A percentile compares a stretch with the other conserved stretches of the same genome.
These are phyloP conservation scores for Caenorhabditis plicata DNA, from an alignment of 2,888 invertebrate genomes.

Conservation along the genomic window DNA sequence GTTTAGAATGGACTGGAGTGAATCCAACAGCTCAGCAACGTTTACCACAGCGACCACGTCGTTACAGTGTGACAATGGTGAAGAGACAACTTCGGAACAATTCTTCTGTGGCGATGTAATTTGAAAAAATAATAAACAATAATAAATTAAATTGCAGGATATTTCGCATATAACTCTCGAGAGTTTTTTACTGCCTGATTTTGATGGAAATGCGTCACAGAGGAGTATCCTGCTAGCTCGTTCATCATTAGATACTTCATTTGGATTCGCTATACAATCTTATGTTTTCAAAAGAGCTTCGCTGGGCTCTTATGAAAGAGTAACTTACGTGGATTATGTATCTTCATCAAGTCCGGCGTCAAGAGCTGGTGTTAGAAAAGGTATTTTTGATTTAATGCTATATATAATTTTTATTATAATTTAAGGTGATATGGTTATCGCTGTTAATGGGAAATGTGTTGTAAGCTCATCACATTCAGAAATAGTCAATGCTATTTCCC, in stretches of 20 bases:
- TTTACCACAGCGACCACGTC: too few relatives aligned
- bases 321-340: slow-evolving; percentile 94
- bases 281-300: slow-evolving; percentile 94
- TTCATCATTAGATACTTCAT: slow-evolving; percentile 80
- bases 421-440: slow-evolving; percentile 42
- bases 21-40: too few relatives aligned
- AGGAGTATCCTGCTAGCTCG: slow-evolving; percentile 75
- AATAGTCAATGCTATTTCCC: slow-evolving; percentile 34
- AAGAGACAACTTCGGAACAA: too few relatives aligned
- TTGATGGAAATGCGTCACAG: slow-evolving; percentile 20
- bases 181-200: slow-evolving; percentile 13
- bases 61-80: too few relatives aligned
- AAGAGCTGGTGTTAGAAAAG: slow-evolving; percentile 88
- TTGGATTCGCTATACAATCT: slow-evolving; percentile 91
- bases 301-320: slow-evolving; percentile 90
- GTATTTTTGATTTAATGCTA: slow-evolving; percentile 62
- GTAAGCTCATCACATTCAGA: slow-evolving; percentile 36
- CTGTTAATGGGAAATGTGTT: slow-evolving; percentile 42
- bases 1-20: too few relatives aligned
- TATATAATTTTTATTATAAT: not conserved
- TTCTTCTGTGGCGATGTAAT: too few relatives aligned
- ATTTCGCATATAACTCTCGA: slow-evolving; percentile 18
- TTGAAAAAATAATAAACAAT: not conserved
- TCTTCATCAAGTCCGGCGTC: slow-evolving; percentile 89
- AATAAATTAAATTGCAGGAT: not conserved